Conservation (phyloP, 2,113 vertebrate species). For the Naja naja region DNA sequence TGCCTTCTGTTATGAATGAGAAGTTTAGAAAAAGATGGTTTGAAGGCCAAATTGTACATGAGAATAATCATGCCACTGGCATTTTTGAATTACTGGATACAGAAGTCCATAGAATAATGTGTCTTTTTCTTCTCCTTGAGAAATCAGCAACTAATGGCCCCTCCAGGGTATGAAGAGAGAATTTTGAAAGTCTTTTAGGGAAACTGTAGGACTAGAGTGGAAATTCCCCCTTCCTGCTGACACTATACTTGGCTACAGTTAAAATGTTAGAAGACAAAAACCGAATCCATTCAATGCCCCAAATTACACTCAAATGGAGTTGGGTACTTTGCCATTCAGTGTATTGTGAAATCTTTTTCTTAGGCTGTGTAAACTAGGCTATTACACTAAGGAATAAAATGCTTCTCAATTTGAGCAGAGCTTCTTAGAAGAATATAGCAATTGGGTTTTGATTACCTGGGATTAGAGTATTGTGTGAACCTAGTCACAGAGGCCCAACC, state of each 20-base stretch:
- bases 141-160: background rate
- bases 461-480: background rate
- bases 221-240: background rate
- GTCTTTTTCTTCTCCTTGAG: background rate
- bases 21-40: background rate
- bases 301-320: background rate
- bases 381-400: background rate
- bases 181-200: background rate
- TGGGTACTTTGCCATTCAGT: background rate
- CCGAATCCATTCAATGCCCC: background rate
- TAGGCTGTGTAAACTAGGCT: background rate
- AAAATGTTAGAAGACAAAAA: background rate
- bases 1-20: background rate
- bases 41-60: background rate
- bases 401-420: background rate
- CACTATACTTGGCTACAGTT: background rate
- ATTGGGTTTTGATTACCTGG: background rate
- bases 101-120: background rate
- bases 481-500: background rate
- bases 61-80: background rate
- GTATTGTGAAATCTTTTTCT: background rate
- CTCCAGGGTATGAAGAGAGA: background rate
- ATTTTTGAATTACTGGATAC: background rate
- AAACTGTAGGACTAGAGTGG: background rate
- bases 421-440: background rate